Percentiles rank a stretch among this genome's conserved stretches.
phyloP scores from a whole-genome alignment of 2,113 vertebrate genomes.

The Thalassoma bifasciatum region DNA sequence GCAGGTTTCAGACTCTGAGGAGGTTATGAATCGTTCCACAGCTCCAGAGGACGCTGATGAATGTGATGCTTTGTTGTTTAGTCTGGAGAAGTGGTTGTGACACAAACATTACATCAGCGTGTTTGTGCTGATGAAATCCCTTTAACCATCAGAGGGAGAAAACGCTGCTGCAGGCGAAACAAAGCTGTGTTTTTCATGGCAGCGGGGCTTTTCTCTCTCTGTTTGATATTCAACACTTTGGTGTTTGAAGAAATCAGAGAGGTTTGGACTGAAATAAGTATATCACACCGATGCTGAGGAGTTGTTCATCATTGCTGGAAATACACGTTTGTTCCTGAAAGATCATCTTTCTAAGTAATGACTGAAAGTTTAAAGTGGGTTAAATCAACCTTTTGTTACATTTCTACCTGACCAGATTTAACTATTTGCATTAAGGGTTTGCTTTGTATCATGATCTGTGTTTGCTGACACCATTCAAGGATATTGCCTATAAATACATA shows the following conservation, averaged over 20 bases:
- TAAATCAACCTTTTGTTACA: too few relatives aligned
- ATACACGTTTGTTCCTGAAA: not conserved
- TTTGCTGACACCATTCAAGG: too few relatives aligned
- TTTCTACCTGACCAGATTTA: too few relatives aligned
- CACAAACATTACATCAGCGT: not conserved
- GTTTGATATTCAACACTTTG: not conserved
- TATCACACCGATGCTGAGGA: too few relatives aligned
- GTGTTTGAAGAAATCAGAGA: not conserved
- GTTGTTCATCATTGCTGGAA: too few relatives aligned
- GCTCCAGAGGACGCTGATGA: not conserved
- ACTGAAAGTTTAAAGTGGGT: too few relatives aligned
- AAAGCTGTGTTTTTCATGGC: not conserved
- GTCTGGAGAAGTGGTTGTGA: not conserved
- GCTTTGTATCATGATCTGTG: too few relatives aligned
- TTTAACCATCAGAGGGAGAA: not conserved
- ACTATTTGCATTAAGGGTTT: too few relatives aligned
- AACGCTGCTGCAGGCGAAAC: not conserved
- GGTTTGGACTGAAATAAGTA: too few relatives aligned
- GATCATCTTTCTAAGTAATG: not conserved
- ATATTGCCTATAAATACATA: too few relatives aligned
- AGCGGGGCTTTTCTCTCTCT: not conserved
- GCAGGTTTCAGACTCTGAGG: too few relatives aligned
- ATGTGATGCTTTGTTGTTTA: not conserved
- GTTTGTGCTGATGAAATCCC: not conserved
- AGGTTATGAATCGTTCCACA: too few relatives aligned